Conservation (phyloP, 2,888 invertebrate genomes). For the Parnassius apollo region DNA sequence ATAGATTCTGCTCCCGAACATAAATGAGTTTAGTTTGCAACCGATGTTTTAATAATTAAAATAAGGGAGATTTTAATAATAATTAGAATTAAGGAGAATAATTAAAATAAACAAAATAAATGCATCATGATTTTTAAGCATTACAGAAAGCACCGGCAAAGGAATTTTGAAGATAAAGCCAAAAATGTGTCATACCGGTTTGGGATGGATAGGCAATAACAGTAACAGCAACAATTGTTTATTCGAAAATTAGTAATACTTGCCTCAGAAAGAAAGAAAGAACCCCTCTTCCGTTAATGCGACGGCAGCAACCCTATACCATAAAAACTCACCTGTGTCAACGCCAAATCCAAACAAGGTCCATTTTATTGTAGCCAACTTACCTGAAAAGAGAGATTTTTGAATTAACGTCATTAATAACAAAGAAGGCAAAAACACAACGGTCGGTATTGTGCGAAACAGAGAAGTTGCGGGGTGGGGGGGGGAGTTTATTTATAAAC, state of each 20-base stretch:
- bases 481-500: constrained; percentile 48
- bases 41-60: neutral
- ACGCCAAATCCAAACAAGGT: constrained; percentile 49
- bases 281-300: too few relatives aligned
- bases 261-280: too few relatives aligned
- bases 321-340: constrained; percentile 24
- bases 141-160: too few relatives aligned
- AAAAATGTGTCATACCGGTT: too few relatives aligned
- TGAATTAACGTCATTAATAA: constrained; percentile 54
- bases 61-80: too few relatives aligned
- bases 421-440: constrained; percentile 43
- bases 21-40: constrained; percentile 15
- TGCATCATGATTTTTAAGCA: too few relatives aligned
- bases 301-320: constrained; percentile 7
- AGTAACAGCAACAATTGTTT: too few relatives aligned
- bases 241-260: too few relatives aligned
- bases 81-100: too few relatives aligned
- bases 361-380: constrained; percentile 55
- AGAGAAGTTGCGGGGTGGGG: constrained; percentile 4
- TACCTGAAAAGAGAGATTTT: constrained; percentile 66
- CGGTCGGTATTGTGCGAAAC: constrained; percentile 45
- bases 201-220: too few relatives aligned
- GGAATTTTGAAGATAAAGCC: too few relatives aligned
- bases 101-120: too few relatives aligned
- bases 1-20: constrained; percentile 16